Base-by-base conservation (phyloP, 2,797 vertebrate genomes). In the Anabas testudineus region DNA sequence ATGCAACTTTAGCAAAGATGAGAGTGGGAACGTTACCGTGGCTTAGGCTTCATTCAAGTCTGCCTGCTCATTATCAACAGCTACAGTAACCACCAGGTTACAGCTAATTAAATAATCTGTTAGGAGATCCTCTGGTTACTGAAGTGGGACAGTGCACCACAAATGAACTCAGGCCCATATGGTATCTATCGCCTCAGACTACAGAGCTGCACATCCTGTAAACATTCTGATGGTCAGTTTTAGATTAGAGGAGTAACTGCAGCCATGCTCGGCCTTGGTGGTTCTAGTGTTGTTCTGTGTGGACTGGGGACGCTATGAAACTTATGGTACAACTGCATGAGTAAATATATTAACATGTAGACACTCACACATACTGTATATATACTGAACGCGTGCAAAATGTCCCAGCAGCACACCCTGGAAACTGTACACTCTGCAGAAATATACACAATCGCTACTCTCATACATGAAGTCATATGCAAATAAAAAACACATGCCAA, bases 131-230 rank as follows among this genome's bases (percentile, higher is more conserved):
- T 73, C 34, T 54, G 37, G 30, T 74, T 61, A 49, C 61, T 24
- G 10, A 67, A 75, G 56, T 48, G 36, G 12, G 39, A 62, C 15
- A 66, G 45, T 46, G 41, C 22, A 76, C 74, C 75, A 67, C 71
- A 55, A 48, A 81, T 83, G 52, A 88, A 82, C 80, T 83, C 71
- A 21, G 74, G 53, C 30, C 71, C 89, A 84, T 84, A 63, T 91
- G 88, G 86, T 84, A 80, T 82, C 82, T 73, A 81, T 92, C 90
- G 83, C 60, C 71, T 66, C 32, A 58, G 36, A 86, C 58, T 49
- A 60, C 80, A 72, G 62, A 63, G 67, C 43, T 57, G 43, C 66
- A 71, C 55, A 74, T 88, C 76, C 72, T 71, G 52, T 82, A 71
- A 80, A 83, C 74, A 87, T 34, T 22, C 67, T 69, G 69, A 68